These are phyloP conservation scores for Lates japonicus DNA, from an alignment of 2,797 vertebrate genomes.

Conservation along the genomic window DNA sequence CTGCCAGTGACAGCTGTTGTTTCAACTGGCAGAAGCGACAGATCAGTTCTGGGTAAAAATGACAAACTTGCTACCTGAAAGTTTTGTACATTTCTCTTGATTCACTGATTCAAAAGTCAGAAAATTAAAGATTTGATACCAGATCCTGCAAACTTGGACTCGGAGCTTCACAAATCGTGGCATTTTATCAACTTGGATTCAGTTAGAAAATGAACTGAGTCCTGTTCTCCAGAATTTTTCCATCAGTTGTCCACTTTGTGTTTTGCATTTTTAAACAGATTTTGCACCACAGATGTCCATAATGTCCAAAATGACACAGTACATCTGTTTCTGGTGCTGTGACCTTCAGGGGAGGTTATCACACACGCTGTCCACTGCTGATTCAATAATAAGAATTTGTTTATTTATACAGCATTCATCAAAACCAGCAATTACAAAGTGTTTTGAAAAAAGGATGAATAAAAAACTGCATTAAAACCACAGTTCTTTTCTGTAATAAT, in stretches of 20 bases:
- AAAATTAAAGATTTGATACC: background rate
- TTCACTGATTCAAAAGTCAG: background rate
- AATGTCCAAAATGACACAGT: background rate
- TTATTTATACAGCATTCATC: background rate
- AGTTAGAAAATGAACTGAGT: background rate
- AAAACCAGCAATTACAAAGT: background rate
- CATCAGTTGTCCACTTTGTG: background rate
- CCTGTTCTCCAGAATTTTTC: no score
- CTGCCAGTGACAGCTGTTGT: conserved; percentile 41
- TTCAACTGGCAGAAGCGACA: background rate
- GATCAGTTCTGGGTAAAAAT: background rate
- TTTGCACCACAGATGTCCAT: no score
- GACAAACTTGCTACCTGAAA: background rate
- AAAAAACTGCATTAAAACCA: background rate
- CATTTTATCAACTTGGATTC: background rate
- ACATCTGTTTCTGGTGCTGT: background rate
- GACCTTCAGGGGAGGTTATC: background rate
- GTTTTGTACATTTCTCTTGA: background rate
- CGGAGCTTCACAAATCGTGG: background rate
- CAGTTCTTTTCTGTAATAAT: background rate
- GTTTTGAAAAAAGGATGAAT: background rate
- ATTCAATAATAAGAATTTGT: background rate
- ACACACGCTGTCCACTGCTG: background rate
- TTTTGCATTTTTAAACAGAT: background rate
- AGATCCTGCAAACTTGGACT: background rate